phyloP scores from a whole-genome alignment of 2,797 vertebrate species.

The Mormyrops attenuatus region DNA sequence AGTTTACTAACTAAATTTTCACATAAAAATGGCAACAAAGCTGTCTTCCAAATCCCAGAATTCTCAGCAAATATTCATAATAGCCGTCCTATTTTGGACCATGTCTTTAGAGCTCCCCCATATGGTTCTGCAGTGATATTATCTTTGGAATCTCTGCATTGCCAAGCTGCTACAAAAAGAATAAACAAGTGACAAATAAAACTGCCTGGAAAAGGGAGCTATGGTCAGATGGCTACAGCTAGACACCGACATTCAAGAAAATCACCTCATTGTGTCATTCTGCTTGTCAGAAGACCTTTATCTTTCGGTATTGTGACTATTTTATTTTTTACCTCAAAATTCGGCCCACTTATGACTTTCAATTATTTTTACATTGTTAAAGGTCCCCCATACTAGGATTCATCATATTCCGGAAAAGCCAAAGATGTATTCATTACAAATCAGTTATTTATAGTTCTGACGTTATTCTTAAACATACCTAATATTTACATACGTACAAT shows the following conservation, averaged over 20 bases:
- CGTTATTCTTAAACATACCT: neutral
- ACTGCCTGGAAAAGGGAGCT: neutral
- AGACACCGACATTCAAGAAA: neutral
- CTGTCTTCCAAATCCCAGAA: neutral
- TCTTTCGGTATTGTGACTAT: neutral
- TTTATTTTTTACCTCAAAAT: neutral
- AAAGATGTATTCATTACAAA: neutral
- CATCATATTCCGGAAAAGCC: neutral
- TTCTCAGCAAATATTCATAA: neutral
- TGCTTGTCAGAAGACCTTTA: neutral
- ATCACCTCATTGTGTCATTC: neutral
- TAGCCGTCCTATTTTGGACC: neutral
- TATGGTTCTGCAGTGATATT: neutral
- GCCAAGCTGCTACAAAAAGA: neutral
- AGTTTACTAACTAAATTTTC: neutral
- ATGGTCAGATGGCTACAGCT: neutral
- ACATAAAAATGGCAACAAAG: neutral
- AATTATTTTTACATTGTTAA: neutral
- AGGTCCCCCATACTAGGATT: neutral
- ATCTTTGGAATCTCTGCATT: neutral
- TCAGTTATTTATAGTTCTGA: neutral
- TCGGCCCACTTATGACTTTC: neutral
- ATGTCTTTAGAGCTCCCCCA: neutral
- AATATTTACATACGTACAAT: neutral
- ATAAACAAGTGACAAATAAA: neutral